Base-by-base conservation (phyloP, 2,797 vertebrate genomes). In the Gadopsis bispinosus region DNA sequence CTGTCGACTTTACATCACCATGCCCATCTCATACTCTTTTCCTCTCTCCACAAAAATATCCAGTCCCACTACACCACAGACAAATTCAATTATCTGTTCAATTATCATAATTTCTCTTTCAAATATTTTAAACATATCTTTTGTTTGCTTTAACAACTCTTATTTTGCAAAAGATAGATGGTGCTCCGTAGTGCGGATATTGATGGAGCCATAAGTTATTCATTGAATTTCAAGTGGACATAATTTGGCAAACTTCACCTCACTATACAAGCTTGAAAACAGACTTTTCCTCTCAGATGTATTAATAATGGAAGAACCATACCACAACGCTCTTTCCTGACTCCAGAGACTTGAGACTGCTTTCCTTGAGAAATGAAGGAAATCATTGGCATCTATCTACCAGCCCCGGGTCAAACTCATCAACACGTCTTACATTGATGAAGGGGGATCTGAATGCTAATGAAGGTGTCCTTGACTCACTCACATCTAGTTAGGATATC, bases 391-490 rank as follows among this genome's bases (percentile, higher is more conserved):
- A 89, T 90, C 84, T 81, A 89, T 90, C 84, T 81, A 80, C 61
- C 77, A 85, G 83, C 85, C 89, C 75, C 41, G 10, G 92, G 93
- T 94, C 91, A 94, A 92, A 91, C 90, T 94, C 93, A 92, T 93
- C 91, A 92, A 83, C 87, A 83, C 55, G 11, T 83, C 51, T 77
- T 47, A 80, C 77, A 81, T 75, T 89, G 89, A 93, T 91, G 80
- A 91, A 71, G 79, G 62, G 47, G 76, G 83, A 81, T 82, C 68
- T 67, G 89, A 88, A 91, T 93, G 80, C 88, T 91, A 91, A 93
- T 92, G 77, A 87, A 61, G 56, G 71, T 88, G 88, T 91, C 91
- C 91, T 92, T 92, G 92, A 91, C 82, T 88, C 65, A 47, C 81
- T 87, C 80, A 73, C 84, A 76, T 80, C 56, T 33, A 75, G 56